Evolutionary conservation across 2,797 vertebrate genomes (phyloP), one percentile per base, ranked within the genome.

Genomic region (Falco peregrinus): DNA sequence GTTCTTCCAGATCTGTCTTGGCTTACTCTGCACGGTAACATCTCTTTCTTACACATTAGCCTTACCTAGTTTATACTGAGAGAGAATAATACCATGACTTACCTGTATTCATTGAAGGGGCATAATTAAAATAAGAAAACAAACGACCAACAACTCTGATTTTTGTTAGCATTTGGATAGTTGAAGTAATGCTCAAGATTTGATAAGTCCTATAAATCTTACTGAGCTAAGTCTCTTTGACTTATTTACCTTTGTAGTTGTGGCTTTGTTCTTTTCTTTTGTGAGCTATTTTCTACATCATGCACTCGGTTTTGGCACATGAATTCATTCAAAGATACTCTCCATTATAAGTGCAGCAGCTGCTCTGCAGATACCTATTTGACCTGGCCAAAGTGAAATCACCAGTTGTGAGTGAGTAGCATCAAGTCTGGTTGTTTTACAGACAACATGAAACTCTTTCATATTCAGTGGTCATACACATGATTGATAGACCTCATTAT

Each of bases 181-280:
- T 84, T 80, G 84, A 84, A 94, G 78, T 95, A 64, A 78, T 8
- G 35, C 48, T 83, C n/a, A 59, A 80, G 59, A 47, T 68, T 86
- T 54, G 48, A 33, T 74, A 86, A 76, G 21, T 60, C 41, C 75
- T 91, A 96, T 97, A 97, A 98, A 97, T 98, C 97, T 97, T 96
- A 51, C 16, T 93, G 71, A 95, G 88, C 92, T 96, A 95, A 97
- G 94, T 94, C 85, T 91, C 93, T 97, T 95, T 96, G 97, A 97
- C 97, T 97, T 98, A 96, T 97, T 98, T 98, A 98, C 97, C 96
- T 96, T 96, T 97, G 97, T 97, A 97, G 96, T 87, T 84, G 86
- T 64, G 76, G 83, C 97, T 97, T 97, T 97, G 96, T 97, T 97
- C 97, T 97, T 97, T 94, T 86, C 94, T 97, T 97, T 96, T 91